Conservation (phyloP, 2,888 invertebrate species). For the Calameuta idolon region DNA sequence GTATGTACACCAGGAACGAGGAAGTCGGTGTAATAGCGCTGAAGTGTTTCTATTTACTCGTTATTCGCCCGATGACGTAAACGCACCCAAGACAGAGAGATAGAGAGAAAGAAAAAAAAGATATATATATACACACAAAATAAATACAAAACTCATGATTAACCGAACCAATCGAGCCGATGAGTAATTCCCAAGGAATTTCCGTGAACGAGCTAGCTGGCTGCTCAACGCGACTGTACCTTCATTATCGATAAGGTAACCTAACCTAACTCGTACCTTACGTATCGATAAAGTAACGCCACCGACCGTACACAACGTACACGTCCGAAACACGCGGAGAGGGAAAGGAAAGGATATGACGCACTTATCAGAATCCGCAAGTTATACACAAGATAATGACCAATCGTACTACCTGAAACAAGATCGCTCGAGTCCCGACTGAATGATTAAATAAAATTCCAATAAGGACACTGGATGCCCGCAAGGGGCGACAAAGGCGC, state of each 20-base stretch:
- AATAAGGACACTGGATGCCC: neutral
- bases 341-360: neutral
- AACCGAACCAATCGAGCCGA: neutral
- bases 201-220: neutral
- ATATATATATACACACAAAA: neutral
- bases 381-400: neutral
- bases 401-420: neutral
- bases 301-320: neutral
- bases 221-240: neutral
- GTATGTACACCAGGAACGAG: neutral
- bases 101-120: neutral
- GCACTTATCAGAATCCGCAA: neutral
- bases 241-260: neutral
- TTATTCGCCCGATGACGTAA: neutral
- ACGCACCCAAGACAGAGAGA: neutral
- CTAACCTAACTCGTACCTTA: neutral
- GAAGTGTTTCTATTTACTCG: neutral
- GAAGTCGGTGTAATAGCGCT: neutral
- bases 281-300: neutral
- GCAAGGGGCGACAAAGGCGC: neutral
- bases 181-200: neutral
- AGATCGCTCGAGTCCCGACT: neutral
- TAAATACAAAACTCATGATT: constrained; percentile 19
- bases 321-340: neutral
- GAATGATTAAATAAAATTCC: neutral